Base-by-base conservation (phyloP, 1,140 invertebrate genomes). In the Lordiphosa collinella region DNA sequence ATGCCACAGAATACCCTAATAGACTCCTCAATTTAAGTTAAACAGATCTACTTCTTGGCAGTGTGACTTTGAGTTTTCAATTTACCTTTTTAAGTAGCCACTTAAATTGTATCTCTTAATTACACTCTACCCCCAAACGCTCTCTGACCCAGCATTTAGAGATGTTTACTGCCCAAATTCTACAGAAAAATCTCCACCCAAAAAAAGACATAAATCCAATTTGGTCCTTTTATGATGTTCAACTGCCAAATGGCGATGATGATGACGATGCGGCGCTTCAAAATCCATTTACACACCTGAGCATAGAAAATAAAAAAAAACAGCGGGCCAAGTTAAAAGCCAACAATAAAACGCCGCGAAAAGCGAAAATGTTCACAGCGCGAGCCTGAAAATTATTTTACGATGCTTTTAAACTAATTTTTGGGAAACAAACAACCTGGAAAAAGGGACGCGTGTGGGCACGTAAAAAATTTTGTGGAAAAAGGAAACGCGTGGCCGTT, bases 341-440 rank as follows among this genome's bases (percentile, higher is more conserved):
- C 71, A 47, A 69, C 66, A 80, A 80, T 76, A 80, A 84, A 80
- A 80, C 51, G 56, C 31, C 47, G 57, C 55, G 50, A 53, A 69
- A 80, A 36, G 63, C 44, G 49, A 48, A 66, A 54, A 76, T 67
- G 56, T 67, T 74, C 64, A 59, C 43, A 50, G 37, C 52, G 67
- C 46, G 61, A 52, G 37, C 62, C 76, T 63, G 68, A 78, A 84
- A 78, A 82, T 82, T 64, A 84, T 82, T 82, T 82, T 82, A 82
- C 84, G 78, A 84, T 78, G 78, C 78, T 82, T 82, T 82, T 84
- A 82, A 82, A 84, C 72, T 82, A 82, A 82, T 82, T 82, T 82
- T 84, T 66, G 71, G 72, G 78, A 72, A 79, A 80, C 67, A 68
- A 78, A 82, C 57, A 75, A 75, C 61, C 60, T 69, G 64, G 64